phyloP scores from a whole-genome alignment of 2,888 invertebrate genomes.

The Ennomos quercinarius region DNA sequence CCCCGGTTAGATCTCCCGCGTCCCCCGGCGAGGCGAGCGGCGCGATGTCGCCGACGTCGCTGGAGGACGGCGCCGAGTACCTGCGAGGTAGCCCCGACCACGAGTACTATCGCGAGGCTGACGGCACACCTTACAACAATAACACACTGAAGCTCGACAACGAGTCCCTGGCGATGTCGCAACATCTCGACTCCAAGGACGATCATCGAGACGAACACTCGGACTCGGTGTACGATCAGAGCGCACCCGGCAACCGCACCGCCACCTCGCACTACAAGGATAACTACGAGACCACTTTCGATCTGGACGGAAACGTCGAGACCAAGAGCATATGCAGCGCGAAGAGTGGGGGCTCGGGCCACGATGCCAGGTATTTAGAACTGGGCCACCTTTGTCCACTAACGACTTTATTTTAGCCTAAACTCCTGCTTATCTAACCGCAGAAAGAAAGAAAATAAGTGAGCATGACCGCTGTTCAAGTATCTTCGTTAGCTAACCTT shows the following conservation, averaged over 20 bases:
- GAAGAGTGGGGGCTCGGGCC: constrained; percentile 91
- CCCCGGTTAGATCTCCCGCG: constrained; percentile 79
- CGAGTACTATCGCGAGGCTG: constrained; percentile 83
- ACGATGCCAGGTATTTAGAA: constrained; percentile 89
- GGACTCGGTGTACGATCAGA: constrained; percentile 67
- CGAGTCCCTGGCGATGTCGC: constrained; percentile 77
- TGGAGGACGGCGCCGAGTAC: constrained; percentile 67
- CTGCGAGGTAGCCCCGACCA: constrained; percentile 80
- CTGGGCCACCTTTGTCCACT: constrained; percentile 17
- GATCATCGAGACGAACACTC: constrained; percentile 74
- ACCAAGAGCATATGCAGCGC: constrained; percentile 95
- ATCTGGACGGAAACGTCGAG: constrained; percentile 96
- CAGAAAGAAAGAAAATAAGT: neutral
- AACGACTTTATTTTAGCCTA: constrained; percentile 3
- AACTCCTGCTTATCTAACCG: constrained; percentile 5
- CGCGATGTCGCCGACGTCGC: constrained; percentile 77
- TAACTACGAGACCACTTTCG: constrained; percentile 94
- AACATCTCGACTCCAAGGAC: constrained; percentile 74
- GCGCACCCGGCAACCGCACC: constrained; percentile 51
- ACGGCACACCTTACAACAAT: constrained; percentile 73
- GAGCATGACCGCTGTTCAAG: constrained; percentile 7
- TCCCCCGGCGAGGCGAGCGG: constrained; percentile 74
- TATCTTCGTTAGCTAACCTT: neutral
- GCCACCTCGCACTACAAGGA: constrained; percentile 85
- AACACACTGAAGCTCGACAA: constrained; percentile 80